Evolutionary conservation across 2,888 invertebrate species (phyloP), one percentile per base, ranked within the genome.

Genomic region (Limnephilus rhombicus): DNA sequence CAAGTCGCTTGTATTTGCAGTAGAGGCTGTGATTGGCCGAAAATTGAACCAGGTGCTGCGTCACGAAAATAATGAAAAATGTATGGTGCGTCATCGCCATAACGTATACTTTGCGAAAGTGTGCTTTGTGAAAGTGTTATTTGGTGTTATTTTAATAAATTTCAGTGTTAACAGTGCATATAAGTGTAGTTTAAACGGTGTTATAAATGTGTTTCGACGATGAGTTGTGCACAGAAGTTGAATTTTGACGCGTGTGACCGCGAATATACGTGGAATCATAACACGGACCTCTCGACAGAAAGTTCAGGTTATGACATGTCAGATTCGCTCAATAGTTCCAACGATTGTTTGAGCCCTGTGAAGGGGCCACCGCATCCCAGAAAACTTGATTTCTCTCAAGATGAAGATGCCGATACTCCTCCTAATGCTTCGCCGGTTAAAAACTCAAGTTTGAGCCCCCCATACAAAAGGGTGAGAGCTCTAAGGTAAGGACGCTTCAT

Each of bases 221-320:
- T 95, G 95, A 95, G 95, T 92, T 94, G 94, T 93, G 94, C 94
- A 89, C 95, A 95, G 91, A 95, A 95, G 94, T 94, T 95, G 93
- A 94, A 95, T 94, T 95, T 95, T 93, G 95, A 95, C 93, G 94
- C 94, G 80, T 94, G 94, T 94, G 95, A 95, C 93, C 94, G 95
- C 92, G 95, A 95, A 94, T 68, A 49, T 86, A 53, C 91, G 90
- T 93, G 93, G 93, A 95, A 96, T 95, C 96, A 96, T 92, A 68
- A 68, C 68, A 96, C 96, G 93, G 96, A 96, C 95, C 95, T 97
- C 94, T 97, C 96, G 93, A 96, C 96, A 31, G 97, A 97, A 95
- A 96, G 96, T 94, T 97, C 97, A 92, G 96, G 96, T 94, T 96
- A 97, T 95, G 97, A 97, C 95, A 96, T 97, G 95, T 97, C 97